phyloP scores from a whole-genome alignment of 2,888 invertebrate genomes.

The Rhagonycha lutea region DNA sequence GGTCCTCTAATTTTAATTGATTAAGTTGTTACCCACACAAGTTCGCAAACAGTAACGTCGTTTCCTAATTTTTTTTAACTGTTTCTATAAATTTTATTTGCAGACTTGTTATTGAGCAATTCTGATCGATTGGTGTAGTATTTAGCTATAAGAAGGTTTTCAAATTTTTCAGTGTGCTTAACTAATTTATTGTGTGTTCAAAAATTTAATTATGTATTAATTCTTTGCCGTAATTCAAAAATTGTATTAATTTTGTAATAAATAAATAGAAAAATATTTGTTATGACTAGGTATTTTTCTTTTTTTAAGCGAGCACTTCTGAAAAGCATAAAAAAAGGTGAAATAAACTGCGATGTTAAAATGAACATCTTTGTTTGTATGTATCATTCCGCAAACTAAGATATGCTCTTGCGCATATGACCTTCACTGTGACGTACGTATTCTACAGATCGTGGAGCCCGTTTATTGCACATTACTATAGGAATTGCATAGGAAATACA shows the following conservation, averaged over 20 bases:
- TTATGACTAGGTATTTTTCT: neutral
- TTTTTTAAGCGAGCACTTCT: too few relatives aligned
- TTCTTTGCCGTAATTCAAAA: neutral
- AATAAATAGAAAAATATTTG: too few relatives aligned
- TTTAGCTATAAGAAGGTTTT: neutral
- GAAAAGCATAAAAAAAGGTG: too few relatives aligned
- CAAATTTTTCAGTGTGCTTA: neutral
- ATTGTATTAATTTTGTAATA: neutral
- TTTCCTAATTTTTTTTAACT: neutral
- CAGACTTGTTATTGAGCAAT: neutral
- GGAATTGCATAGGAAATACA: too few relatives aligned
- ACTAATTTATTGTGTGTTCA: neutral
- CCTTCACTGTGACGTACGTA: too few relatives aligned
- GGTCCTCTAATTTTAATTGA: constrained; percentile 1
- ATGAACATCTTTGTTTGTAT: too few relatives aligned
- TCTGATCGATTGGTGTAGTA: neutral
- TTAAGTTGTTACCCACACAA: constrained; percentile 5
- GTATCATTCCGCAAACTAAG: too few relatives aligned
- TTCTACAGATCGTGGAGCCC: too few relatives aligned
- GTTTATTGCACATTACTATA: too few relatives aligned
- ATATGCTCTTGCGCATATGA: too few relatives aligned
- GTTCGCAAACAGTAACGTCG: neutral
- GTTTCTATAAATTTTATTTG: neutral
- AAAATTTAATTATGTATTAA: neutral
- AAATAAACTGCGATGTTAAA: too few relatives aligned